Base-by-base conservation (phyloP, 2,113 vertebrate genomes). In the Rutilus rutilus region DNA sequence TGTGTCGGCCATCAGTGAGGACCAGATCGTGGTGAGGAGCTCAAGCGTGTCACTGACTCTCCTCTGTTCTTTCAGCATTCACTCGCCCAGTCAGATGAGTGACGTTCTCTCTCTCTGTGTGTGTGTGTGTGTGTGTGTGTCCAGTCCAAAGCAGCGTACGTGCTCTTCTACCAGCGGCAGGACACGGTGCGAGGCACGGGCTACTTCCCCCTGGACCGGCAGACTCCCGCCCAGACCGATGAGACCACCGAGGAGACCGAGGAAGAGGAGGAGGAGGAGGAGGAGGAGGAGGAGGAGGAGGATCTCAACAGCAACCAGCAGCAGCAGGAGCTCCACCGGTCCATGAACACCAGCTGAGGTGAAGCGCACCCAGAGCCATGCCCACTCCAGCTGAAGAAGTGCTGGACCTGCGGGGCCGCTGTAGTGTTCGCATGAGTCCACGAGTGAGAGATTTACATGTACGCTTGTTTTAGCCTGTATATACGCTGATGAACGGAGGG, bases 101-200 rank as follows among this genome's bases (percentile, higher is more conserved):
- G 50, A 52, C 74, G 42, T 88, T 64, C 88, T 65, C 87, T 42
- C 11, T 45, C 45, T 47, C 45, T 47, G n/a, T n/a, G n/a, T n/a
- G n/a, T 77, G n/a, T 57, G 25, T 83, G 12, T 74, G 25, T 85
- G 27, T 75, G 77, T 76, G 15, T 85, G 11, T 88, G 27, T 78
- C 10, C 92, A 99, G 98, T 99, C 98, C 92, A 99, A 99, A 95
- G 98, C 98, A 50, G 97, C 97, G 0, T 99, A 99, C 33, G 98
- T 99, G 85, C 95, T 99, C 69, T 99, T 99, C 95, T 99, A 99
- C 93, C 97, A 99, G 95, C 97, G 98, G 27, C 95, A 96, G 90
- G 96, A 99, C 92, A 98, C 98, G 0, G 95, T 98, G 89, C 98
- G 96, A 90, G 98, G 98, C 90, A 99, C 98, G 36, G 97, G 98